Base-by-base conservation (phyloP, 35 echinoderm and acorn worm genomes). In the Eucidaris tribuloides region DNA sequence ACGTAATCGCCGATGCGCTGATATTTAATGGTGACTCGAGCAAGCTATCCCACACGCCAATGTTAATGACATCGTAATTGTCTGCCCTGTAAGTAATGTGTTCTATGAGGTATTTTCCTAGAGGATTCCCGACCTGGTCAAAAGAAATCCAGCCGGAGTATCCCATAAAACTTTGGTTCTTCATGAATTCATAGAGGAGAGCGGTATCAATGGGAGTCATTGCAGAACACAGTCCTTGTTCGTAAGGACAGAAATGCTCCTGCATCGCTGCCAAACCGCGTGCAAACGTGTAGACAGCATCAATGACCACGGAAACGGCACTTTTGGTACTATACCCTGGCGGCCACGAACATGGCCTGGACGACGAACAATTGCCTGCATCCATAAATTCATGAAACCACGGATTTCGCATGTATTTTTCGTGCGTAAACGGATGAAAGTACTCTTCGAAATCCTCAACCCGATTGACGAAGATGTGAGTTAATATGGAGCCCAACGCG, bases 21-120 rank as follows among this genome's bases (percentile, higher is more conserved):
- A 22, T 78, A n/a, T 22, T 40, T 83, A 19, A 23, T 39, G 30
- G n/a, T 18, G 35, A 42, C 65, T 11, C 25, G 32, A 7, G 81
- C 34, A n/a, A n/a, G n/a, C n/a, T n/a, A 64, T 83, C 81, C 81
- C 81, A 83, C 2, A 25, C 11, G 44, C 56, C 81, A 4, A 83
- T 63, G 9, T 62, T 41, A 15, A 63, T 60, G 7, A 64, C 18
- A 29, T 20, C 35, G 37, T 66, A 40, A 20, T 35, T 15, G 11
- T 18, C 56, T n/a, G 9, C n/a, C 4, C 44, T 33, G 24, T n/a
- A 64, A 36, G 24, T n/a, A n/a, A 64, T 29, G 24, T 59, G 35
- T 25, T 83, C 41, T 4, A 83, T 42, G 28, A 83, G 19, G 57
- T 83, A 83, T 35, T 64, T 61, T 27, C 81, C 81, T 33, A 15